Conservation (phyloP, 2,888 invertebrate species). For the Heliconius sara region DNA sequence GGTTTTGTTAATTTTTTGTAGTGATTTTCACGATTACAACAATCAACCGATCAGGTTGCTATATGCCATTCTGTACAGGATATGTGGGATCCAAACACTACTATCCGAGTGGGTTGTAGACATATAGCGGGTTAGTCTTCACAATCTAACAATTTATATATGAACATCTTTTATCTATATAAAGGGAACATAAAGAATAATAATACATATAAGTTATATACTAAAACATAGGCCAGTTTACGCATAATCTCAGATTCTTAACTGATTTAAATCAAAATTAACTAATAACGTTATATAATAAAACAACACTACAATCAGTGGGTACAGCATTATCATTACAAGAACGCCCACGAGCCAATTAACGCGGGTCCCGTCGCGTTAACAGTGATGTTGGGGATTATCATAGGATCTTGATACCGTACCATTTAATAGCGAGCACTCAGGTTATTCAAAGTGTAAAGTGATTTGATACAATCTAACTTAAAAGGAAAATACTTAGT, state of each 20-base stretch:
- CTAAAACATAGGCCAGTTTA: neutral
- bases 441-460: constrained; percentile 36
- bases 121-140: no score
- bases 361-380: constrained; percentile 47
- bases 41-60: no score
- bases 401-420: constrained; percentile 39
- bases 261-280: constrained; percentile 13
- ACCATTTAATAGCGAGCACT: constrained; percentile 38
- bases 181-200: no score
- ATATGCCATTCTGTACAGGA: no score
- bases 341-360: constrained; percentile 48
- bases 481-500: constrained; percentile 3
- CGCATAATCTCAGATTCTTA: constrained; percentile 12
- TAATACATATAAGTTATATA: neutral
- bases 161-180: no score
- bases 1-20: neutral
- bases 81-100: no score
- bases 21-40: neutral
- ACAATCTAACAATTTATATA: no score
- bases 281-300: constrained; percentile 23
- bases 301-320: constrained; percentile 19
- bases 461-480: constrained; percentile 27
- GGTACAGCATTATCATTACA: constrained; percentile 32
- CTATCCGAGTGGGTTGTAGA: no score
- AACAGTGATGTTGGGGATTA: constrained; percentile 43